Evolutionary conservation across 2,888 invertebrate genomes (phyloP).

Genomic region (Anoplius nigerrimus): DNA sequence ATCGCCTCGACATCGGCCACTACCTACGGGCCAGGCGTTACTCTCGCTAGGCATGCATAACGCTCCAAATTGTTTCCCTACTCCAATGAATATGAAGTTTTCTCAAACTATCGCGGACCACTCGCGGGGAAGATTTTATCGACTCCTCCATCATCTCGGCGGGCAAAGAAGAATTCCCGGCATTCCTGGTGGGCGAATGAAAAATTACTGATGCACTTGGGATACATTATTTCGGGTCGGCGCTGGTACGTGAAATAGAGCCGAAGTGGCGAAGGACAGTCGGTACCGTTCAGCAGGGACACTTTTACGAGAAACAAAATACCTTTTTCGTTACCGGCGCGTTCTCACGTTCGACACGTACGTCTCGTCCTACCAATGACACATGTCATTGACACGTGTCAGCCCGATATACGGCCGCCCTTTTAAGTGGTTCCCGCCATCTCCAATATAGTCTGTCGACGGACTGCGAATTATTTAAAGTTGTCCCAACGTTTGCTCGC

Average conservation of each 20-base stretch:
- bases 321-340: conserved; percentile 28
- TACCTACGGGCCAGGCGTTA: too few relatives aligned
- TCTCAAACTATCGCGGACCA: neutral
- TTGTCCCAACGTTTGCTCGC: too few relatives aligned
- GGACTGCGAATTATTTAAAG: conserved; percentile 6
- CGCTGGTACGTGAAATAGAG: too few relatives aligned
- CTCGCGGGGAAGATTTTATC: neutral
- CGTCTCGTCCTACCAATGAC: conserved; percentile 38
- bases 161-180: neutral
- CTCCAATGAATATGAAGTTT: conserved; percentile 3
- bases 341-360: conserved; percentile 45
- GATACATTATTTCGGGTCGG: neutral
- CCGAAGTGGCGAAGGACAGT: neutral
- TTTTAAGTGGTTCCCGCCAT: conserved; percentile 30
- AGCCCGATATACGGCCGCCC: conserved; percentile 23
- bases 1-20: too few relatives aligned
- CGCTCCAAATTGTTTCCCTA: neutral
- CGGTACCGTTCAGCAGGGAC: neutral
- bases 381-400: conserved; percentile 44
- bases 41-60: too few relatives aligned
- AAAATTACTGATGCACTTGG: neutral
- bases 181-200: neutral
- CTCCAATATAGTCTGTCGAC: neutral
- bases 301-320: conserved; percentile 36
- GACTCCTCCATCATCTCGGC: neutral